Evolutionary conservation across 2,888 invertebrate genomes (phyloP).

Genomic region (Latrodectus elegans): DNA sequence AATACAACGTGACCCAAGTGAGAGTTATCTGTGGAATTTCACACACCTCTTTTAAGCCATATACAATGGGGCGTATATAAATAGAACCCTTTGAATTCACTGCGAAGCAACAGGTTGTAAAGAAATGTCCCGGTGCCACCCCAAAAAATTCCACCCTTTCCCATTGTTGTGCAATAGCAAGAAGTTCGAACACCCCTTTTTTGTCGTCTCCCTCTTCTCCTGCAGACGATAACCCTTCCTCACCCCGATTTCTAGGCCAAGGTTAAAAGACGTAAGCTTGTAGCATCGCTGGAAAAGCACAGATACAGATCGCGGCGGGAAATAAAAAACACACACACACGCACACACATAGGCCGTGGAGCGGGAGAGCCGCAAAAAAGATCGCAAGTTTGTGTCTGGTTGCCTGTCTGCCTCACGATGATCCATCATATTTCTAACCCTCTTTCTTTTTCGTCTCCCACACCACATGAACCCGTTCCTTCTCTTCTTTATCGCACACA

Average conservation of each 20-base stretch:
- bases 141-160: constrained; percentile 27
- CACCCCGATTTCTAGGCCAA: constrained; percentile 58
- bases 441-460: constrained; percentile 28
- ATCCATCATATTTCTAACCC: constrained; percentile 56
- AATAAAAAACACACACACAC: background rate
- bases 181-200: constrained; percentile 56
- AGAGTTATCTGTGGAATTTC: too few relatives aligned
- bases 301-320: constrained; percentile 40
- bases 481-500: constrained; percentile 1
- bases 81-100: background rate
- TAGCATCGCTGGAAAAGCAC: constrained; percentile 22
- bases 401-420: constrained; percentile 59
- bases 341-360: too few relatives aligned
- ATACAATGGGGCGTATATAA: background rate
- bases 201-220: background rate
- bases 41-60: too few relatives aligned
- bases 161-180: constrained; percentile 34
- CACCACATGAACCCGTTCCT: constrained; percentile 27
- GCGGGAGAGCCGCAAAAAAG: constrained; percentile 12
- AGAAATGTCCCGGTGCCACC: background rate
- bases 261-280: constrained; percentile 45
- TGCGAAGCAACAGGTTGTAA: constrained; percentile 18
- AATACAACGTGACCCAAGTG: too few relatives aligned
- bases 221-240: constrained; percentile 77
- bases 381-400: constrained; percentile 45